These are phyloP conservation scores for Cottus gobio DNA, from an alignment of 2,113 vertebrate genomes.

Conservation along the genomic window DNA sequence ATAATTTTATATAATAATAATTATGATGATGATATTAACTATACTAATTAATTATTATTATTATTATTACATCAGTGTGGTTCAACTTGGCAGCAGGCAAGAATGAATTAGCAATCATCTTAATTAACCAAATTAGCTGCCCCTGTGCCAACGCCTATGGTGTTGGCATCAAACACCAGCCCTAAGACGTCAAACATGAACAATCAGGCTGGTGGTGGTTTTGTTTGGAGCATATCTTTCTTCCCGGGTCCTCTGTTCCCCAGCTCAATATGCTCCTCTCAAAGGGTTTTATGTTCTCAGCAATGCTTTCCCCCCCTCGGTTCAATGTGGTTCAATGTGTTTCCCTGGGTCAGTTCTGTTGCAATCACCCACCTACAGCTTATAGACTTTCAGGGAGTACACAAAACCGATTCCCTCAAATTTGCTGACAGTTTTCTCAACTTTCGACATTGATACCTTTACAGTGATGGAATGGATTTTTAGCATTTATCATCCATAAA, in stretches of 20 bases:
- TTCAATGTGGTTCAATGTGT: background rate
- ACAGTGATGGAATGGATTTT: background rate
- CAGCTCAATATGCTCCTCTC: background rate
- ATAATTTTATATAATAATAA: background rate
- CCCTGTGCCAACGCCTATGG: slow-evolving; percentile 15
- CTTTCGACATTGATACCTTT: background rate
- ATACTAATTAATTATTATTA: background rate
- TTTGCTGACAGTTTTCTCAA: background rate
- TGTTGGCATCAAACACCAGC: background rate
- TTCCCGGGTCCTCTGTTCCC: background rate
- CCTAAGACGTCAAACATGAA: background rate
- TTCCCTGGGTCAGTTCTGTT: background rate
- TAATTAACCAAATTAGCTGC: slow-evolving; percentile 21
- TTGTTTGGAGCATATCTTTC: background rate
- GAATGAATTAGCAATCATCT: slow-evolving; percentile 15
- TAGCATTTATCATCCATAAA: background rate
- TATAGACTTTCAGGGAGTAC: background rate
- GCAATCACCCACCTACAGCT: background rate
- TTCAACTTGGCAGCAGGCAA: slow-evolving; percentile 6
- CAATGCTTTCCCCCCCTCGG: background rate
- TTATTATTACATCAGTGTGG: background rate
- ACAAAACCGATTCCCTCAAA: background rate
- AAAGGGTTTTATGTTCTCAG: background rate
- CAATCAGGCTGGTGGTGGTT: slow-evolving; percentile 19
- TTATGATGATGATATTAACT: background rate